phyloP scores from a whole-genome alignment of 1,140 invertebrate species.

The Ips nitidus region DNA sequence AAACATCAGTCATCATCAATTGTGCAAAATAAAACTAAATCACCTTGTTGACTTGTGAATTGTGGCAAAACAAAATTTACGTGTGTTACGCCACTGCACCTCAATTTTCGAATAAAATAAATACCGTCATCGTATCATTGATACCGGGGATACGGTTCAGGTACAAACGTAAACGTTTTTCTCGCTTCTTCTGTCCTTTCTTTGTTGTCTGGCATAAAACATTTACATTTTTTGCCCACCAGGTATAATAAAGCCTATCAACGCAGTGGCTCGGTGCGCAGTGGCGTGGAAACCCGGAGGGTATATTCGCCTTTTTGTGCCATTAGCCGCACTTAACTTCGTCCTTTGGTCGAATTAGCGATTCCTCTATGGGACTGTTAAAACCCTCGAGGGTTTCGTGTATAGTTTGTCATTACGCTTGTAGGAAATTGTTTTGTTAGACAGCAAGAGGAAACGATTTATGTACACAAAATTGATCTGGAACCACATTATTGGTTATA shows the following conservation, averaged over 20 bases:
- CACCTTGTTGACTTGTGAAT: no score
- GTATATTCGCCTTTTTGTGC: constrained; percentile 10
- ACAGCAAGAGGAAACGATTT: not conserved
- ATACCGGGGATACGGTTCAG: constrained; percentile 21
- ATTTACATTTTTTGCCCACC: constrained; percentile 27
- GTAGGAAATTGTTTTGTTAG: no score
- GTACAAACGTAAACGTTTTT: constrained; percentile 22
- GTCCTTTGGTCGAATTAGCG: constrained; percentile 9
- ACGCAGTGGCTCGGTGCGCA: constrained; percentile 9
- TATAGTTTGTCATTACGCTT: no score
- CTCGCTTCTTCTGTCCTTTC: constrained; percentile 15
- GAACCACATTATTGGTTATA: constrained; percentile 1
- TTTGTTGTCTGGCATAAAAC: constrained; percentile 25
- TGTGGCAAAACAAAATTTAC: no score
- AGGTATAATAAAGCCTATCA: constrained; percentile 15
- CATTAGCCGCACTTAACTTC: constrained; percentile 25
- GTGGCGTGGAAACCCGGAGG: constrained; percentile 13
- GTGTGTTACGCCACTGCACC: no score
- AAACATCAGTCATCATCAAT: no score
- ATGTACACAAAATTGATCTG: not conserved
- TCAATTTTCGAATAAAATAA: no score
- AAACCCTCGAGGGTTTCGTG: no score
- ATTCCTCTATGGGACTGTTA: no score
- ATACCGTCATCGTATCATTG: not conserved
- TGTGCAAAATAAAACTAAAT: no score